Percentiles rank a stretch among this genome's conserved stretches.
Conservation (phyloP, 1,140 invertebrate genomes). For the Gonioctena quinquepunctata region DNA sequence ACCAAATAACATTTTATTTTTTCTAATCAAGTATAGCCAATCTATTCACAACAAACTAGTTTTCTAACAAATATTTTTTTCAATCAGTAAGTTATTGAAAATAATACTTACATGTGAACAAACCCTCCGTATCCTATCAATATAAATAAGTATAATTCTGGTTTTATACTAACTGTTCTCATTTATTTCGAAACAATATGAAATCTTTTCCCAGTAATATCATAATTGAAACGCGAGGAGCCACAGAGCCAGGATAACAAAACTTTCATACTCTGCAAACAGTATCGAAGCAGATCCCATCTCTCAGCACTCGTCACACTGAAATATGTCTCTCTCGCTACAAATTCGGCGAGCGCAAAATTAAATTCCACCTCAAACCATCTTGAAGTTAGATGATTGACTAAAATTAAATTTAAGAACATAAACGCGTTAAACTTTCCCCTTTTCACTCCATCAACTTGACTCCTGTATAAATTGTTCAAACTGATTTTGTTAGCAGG, state of each 20-base stretch:
- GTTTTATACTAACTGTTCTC: too few relatives aligned
- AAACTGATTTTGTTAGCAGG: conserved; percentile 44
- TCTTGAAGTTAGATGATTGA: conserved; percentile 50
- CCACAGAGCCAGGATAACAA: background rate
- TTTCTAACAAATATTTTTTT: too few relatives aligned
- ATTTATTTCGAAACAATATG: too few relatives aligned
- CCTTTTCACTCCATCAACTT: conserved; percentile 46
- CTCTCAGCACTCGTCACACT: background rate
- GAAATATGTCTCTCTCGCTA: background rate
- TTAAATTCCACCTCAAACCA: conserved; percentile 49
- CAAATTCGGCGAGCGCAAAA: conserved; percentile 35
- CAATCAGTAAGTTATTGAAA: too few relatives aligned
- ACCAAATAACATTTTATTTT: too few relatives aligned
- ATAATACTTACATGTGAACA: too few relatives aligned
- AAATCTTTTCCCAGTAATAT: too few relatives aligned
- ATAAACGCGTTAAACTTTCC: conserved; percentile 53
- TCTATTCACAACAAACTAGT: too few relatives aligned
- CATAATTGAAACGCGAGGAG: background rate
- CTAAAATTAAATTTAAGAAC: conserved; percentile 56
- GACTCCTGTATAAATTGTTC: conserved; percentile 43
- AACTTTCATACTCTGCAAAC: background rate
- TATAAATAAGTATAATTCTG: too few relatives aligned
- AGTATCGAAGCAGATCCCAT: background rate
- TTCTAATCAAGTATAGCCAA: too few relatives aligned
- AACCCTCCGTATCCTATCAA: too few relatives aligned